Base-by-base conservation (phyloP, 1,140 invertebrate genomes). In the Drosophila busckii region DNA sequence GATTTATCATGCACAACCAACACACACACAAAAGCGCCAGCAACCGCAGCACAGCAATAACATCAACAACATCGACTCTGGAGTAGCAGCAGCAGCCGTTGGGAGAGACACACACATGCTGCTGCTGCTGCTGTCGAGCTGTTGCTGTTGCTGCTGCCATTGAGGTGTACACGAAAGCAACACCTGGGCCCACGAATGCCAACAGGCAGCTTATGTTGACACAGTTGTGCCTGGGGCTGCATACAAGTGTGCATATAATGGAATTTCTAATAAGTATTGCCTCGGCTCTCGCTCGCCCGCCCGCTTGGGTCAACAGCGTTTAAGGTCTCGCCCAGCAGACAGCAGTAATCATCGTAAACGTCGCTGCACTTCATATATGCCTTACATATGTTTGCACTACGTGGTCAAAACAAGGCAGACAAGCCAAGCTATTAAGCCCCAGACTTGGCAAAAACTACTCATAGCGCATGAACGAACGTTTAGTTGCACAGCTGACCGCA, bases 191-290 rank as follows among this genome's bases (percentile, higher is more conserved):
- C 45, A 52, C 28, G n/a, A n/a, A n/a, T n/a, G n/a, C n/a, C n/a
- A n/a, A n/a, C n/a, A n/a, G 31, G 32, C 34, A 31, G 38, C 25
- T 46, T 42, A 44, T 80, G 75, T 82, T 82, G 69, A 82, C 75
- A 73, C 20, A 66, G 48, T n/a, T 31, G 25, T 42, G 34, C 68
- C 63, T 32, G 61, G 37, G 35, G 34, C 61, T 59, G 28, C 45
- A 64, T 56, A 70, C 59, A 65, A 68, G 58, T 56, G 42, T 46
- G 48, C 52, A 45, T 68, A 75, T 82, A 82, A 82, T 82, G 69
- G 75, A 82, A 82, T 82, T 82, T 82, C 69, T 82, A 82, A 82
- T 82, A 82, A 75, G 52, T 26, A 26, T 45, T 45, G 40, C 15
- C 50, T 52, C 56, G 46, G 37, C 41, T 58, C 15, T 25, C 28